Evolutionary conservation across 1,140 invertebrate genomes (phyloP), one percentile per base, ranked within the genome.

Genomic region (Meloidogyne exigua): DNA sequence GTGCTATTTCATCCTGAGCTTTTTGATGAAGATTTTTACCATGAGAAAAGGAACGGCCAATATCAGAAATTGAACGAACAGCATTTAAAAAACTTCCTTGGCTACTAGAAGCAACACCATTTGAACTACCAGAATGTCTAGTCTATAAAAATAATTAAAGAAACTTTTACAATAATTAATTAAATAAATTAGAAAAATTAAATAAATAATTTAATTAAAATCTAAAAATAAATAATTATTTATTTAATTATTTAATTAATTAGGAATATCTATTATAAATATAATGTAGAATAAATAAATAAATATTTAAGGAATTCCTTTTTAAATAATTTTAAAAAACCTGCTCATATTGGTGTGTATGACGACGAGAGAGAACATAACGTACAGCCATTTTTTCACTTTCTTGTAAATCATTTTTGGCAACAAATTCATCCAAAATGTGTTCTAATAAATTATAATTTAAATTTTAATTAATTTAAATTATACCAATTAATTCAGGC

Each of bases 21-120:
- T 57, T 57, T n/a, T 57, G 49, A 57, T 57, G 49, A 10, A 89
- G 79, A 94, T 94, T 95, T 91, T 94, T 95, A 66, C 93, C 93
- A 23, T 95, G 94, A 23, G 95, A 96, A 89, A 95, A 93, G 89
- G 95, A 96, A 81, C 92, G 91, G 80, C 95, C 95, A 84, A 98
- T 98, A 86, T 99, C 96, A 23, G 95, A 94, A 79, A 99, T 90
- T 11, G 95, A 98, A 80, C 95, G 90, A 81, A 98, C 97, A 70
- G 98, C 92, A 10, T 95, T 95, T 72, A 98, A 89, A 76, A 93
- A 91, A 36, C 93, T 93, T 90, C 93, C 92, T 81, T 91, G 91
- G 49, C 88, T 85, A 70, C 89, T 89, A 1, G 49, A 57, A 5
- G 49, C 49, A 21, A 88, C 88, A 63, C 84, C 87, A 81, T 91